Evolutionary conservation across 2,113 vertebrate genomes (phyloP), one percentile per base, ranked within the genome.

Genomic region (Entelurus aequoreus): DNA sequence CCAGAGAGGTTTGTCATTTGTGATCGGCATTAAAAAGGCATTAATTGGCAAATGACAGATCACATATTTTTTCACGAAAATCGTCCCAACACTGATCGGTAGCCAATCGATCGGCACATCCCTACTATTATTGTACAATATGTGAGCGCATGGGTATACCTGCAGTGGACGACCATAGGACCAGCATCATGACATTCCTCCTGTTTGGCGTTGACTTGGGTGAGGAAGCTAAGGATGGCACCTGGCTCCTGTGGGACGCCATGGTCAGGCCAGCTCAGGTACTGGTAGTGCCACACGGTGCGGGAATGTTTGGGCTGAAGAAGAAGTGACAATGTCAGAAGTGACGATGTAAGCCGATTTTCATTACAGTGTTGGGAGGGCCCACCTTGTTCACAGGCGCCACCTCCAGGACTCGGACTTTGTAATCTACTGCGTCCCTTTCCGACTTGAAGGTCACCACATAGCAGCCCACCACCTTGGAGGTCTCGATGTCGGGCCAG

Each of bases 201-300:
- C 71, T 97, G 96, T 65, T 90, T 92, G 61, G 56, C 15, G 77
- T 98, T 98, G 66, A 99, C 93, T 87, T 98, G 91, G 15, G 84
- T 88, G 0, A 98, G 90, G 83, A 99, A 99, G 84, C 92, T 94
- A 66, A 98, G 92, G 62, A 99, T 91, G 5, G 90, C 95, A 2
- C 95, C 94, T 0, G 96, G 94, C 63, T 97, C 92, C 0, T 89
- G 87, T 35, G 97, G 95, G 0, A 99, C 97, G 0, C 97, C 97
- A 0, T 99, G 97, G 76, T 99, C 97, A 0, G 97, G 97, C 96
- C 97, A 99, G 89, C 93, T 96, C 80, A 96, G 70, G 88, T 96
- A 99, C 80, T 99, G 97, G 84, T 93, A 99, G 64, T 99, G 96
- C 92, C 92, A 94, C 47, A 99, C 92, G n/a, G 90, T 85, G 38